Base-by-base conservation (phyloP, 2,797 vertebrate species). In the Coilia nasus region DNA sequence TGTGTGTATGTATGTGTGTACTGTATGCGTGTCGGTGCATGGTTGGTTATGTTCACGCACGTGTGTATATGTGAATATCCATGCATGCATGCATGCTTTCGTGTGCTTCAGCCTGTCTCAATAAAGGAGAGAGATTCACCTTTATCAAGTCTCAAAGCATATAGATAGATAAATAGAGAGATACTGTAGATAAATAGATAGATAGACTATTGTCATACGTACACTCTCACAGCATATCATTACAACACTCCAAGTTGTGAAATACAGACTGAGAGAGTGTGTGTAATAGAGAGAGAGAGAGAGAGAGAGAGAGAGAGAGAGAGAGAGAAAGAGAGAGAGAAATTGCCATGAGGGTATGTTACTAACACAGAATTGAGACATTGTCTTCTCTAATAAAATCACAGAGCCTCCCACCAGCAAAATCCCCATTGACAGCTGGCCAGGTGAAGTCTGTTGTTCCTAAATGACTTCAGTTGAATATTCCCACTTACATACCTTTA, bases 391-490 rank as follows among this genome's bases (percentile, higher is more conserved):
- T 35, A 78, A 78, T 78, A 35, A 21, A 78, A 78, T 44, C 35
- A 44, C 15, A 31, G 31, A 21, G 35, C 6, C 71, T 78, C 35
- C 35, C 35, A 44, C 31, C 71, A 78, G 19, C 7, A 6, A 41
- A 78, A 41, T 21, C 15, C 15, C 15, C 19, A 78, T 3, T 21
- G 71, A 78, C 71, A 78, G 31, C 44, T 78, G 71, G 71, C 71
- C 35, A 78, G 71, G 71, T 44, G 71, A 78, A 78, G 31, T 19
- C 35, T 21, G 71, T 78, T 78, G 35, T 78, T 78, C 31, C 44
- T 78, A 78, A 9, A 44, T 44, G 31, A 44, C 35, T 21, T 78
- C 31, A 78, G 71, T 21, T 78, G 7, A 41, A 78, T 44, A 21
- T 78, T 44, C 41, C 71, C 35, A 44, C 71, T 21, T 21, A 41